Evolutionary conservation across 37 sponge, comb jelly and placozoan species (phyloP).

Genomic region (Dysidea cf. avara): DNA sequence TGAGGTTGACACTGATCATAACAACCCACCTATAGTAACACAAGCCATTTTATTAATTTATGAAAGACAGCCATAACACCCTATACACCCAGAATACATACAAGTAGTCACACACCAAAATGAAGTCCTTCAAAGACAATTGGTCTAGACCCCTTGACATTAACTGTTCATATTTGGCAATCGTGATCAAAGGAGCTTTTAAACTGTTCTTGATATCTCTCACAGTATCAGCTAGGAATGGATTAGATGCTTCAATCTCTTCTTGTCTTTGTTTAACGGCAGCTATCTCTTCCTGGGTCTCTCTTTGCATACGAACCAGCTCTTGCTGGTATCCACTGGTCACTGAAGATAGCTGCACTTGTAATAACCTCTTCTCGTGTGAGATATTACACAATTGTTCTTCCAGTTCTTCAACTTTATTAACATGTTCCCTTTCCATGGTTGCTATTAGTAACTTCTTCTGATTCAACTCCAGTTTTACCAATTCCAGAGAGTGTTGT

Average conservation of each 20-base stretch:
- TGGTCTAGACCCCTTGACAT: neutral
- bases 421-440: slow-evolving; percentile 51
- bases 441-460: slow-evolving; percentile 71
- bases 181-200: slow-evolving; percentile 2
- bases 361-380: slow-evolving; percentile 65
- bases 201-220: slow-evolving; percentile 20
- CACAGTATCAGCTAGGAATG: neutral
- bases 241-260: slow-evolving; percentile 18
- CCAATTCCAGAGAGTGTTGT: slow-evolving; percentile 64
- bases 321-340: slow-evolving; percentile 44
- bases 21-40: slow-evolving; percentile 7
- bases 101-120: slow-evolving; percentile 2
- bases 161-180: slow-evolving; percentile 9
- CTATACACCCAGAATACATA: neutral
- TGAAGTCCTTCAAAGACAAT: slow-evolving; percentile 22
- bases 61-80: too few species aligned
- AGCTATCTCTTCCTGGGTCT: slow-evolving; percentile 12
- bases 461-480: slow-evolving; percentile 82
- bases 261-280: neutral
- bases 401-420: slow-evolving; percentile 58
- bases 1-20: slow-evolving; percentile 41
- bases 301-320: slow-evolving; percentile 13
- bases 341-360: slow-evolving; percentile 41
- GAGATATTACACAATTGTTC: slow-evolving; percentile 62
- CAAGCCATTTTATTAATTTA: too few species aligned